phyloP scores from a whole-genome alignment of 2,888 invertebrate genomes.

The Spisula solida region DNA sequence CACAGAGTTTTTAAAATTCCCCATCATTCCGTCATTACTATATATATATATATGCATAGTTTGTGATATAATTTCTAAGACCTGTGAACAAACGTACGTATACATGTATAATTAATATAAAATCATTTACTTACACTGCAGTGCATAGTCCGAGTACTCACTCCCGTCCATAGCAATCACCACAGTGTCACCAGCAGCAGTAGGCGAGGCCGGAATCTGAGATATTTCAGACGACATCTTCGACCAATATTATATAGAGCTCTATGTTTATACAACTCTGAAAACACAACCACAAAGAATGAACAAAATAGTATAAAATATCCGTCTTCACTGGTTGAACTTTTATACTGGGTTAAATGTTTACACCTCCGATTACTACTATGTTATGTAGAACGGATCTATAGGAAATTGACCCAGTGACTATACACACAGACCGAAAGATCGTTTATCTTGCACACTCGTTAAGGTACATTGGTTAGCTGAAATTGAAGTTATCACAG shows the following conservation, averaged over 20 bases:
- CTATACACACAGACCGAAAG: background rate
- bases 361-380: background rate
- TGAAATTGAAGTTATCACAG: too few relatives aligned
- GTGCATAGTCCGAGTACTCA: conserved; percentile 67
- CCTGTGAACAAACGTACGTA: too few relatives aligned
- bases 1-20: too few relatives aligned
- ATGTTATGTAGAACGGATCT: background rate
- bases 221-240: background rate
- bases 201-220: background rate
- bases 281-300: background rate
- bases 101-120: too few relatives aligned
- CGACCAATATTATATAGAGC: background rate
- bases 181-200: conserved; percentile 42
- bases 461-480: too few relatives aligned
- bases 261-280: background rate
- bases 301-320: background rate
- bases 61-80: too few relatives aligned
- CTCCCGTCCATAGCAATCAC: conserved; percentile 69
- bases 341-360: background rate
- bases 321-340: background rate
- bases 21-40: too few relatives aligned
- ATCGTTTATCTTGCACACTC: background rate
- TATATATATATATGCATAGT: too few relatives aligned
- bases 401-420: background rate
- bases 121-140: conserved; percentile 61